Evolutionary conservation across 2,113 vertebrate species (phyloP), one percentile per base, ranked within the genome.

Genomic region (Podiceps cristatus): DNA sequence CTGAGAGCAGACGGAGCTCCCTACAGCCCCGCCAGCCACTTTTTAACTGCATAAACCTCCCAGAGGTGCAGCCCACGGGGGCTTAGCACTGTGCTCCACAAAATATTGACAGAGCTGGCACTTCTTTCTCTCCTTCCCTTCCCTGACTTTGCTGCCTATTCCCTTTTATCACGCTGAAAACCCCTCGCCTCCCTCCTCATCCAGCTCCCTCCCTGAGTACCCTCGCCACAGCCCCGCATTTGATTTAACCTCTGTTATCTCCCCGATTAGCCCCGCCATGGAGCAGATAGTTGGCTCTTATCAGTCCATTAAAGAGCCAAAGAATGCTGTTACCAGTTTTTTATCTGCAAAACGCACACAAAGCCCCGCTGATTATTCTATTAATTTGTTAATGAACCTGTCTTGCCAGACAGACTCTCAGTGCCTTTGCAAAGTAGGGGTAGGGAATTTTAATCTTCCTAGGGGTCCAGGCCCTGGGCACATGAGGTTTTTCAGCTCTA

Each of bases 381-480:
- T 98, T 98, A 98, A 98, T 98, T 98, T 98, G 98, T 98, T 98
- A 98, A 98, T 98, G 98, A 98, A 98, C 97, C 98, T 98, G 97
- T 98, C 98, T 97, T 96, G 92, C 95, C 85, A 97, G 98, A 98
- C 97, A 97, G 97, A 98, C 94, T 97, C 95, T 66, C 85, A 23
- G 33, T 2, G 95, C 95, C 82, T 96, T 97, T 96, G 59, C 63
- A 60, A 98, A 95, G 83, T 59, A 60, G 88, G 93, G 90, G 79
- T 74, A 86, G 90, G 93, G 94, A 89, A 97, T 97, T 78, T 95
- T 78, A 93, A 94, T 90, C 79, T 95, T 96, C 89, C 93, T 76
- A 90, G 80, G 92, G 90, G 93, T 74, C 52, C 96, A 62, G 90
- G 29, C 76, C 77, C 82, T 40, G 79, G 80, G 67, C 82, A 93